Conservation (phyloP, 2,888 invertebrate species). For the Epinotia demarniana region DNA sequence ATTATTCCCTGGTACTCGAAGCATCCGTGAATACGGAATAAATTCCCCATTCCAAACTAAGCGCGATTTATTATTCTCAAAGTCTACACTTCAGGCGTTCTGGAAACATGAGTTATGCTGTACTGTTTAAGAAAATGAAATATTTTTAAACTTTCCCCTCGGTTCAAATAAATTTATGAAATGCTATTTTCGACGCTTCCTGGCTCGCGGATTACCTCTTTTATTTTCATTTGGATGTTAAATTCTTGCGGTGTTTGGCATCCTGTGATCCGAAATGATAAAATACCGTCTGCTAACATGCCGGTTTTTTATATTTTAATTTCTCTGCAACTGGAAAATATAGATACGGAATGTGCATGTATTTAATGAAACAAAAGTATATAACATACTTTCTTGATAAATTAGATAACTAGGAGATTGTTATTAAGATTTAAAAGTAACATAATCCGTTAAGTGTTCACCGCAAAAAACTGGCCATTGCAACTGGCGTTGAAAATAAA, state of each 20-base stretch:
- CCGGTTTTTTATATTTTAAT: not conserved
- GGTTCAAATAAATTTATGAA: conserved; percentile 40
- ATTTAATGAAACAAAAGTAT: too few relatives aligned
- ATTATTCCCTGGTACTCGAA: conserved; percentile 8
- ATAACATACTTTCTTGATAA: too few relatives aligned
- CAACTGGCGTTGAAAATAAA: too few relatives aligned
- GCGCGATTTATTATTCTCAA: conserved; percentile 43
- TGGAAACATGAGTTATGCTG: conserved; percentile 45
- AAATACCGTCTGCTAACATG: conserved; percentile 3
- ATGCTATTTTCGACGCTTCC: conserved; percentile 38
- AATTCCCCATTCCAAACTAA: conserved; percentile 36
- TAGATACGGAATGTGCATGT: too few relatives aligned
- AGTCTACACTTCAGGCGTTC: conserved; percentile 42
- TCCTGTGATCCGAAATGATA: not conserved
- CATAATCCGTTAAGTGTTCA: too few relatives aligned
- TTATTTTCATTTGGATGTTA: conserved; percentile 19
- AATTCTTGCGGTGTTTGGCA: conserved; percentile 8
- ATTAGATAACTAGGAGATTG: too few relatives aligned
- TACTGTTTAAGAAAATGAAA: conserved; percentile 46
- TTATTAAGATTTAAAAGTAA: too few relatives aligned
- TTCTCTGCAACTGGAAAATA: not conserved
- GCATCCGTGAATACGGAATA: conserved; percentile 32
- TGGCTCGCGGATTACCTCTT: conserved; percentile 33
- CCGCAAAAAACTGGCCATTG: too few relatives aligned
- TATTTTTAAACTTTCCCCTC: conserved; percentile 45